A percentile compares a stretch with the other conserved stretches of the same genome.
Conservation (phyloP, 2,888 invertebrate species). For the Zonitis immaculata region DNA sequence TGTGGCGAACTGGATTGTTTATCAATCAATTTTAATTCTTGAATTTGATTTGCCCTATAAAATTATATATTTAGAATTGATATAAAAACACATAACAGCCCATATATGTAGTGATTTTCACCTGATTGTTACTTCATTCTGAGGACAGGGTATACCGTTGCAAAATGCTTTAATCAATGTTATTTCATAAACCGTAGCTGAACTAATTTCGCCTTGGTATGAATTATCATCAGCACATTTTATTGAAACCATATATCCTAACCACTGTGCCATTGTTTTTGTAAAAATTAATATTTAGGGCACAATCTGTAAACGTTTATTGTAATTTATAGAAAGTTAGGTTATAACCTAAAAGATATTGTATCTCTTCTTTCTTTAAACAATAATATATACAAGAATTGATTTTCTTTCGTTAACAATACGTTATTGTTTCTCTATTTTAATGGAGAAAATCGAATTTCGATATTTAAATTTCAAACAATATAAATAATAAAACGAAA, state of each 20-base stretch:
- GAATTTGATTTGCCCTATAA: conserved; percentile 67
- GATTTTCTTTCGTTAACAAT: no score
- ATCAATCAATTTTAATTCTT: conserved; percentile 71
- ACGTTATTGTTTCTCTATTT: no score
- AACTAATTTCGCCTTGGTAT: conserved; percentile 74
- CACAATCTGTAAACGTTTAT: conserved; percentile 2
- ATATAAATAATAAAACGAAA: not conserved
- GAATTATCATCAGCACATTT: conserved; percentile 72
- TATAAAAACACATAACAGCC: conserved; percentile 1
- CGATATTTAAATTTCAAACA: not conserved
- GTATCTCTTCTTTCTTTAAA: no score
- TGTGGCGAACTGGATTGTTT: conserved; percentile 49
- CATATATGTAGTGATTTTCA: conserved; percentile 38
- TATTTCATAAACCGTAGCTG: conserved; percentile 66
- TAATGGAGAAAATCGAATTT: not conserved
- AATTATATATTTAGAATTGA: conserved; percentile 15
- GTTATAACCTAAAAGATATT: not conserved
- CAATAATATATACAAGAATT: no score
- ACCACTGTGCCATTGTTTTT: conserved; percentile 56
- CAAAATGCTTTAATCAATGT: conserved; percentile 76
- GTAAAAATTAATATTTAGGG: conserved; percentile 12
- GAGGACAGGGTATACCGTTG: conserved; percentile 64
- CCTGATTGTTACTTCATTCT: conserved; percentile 58
- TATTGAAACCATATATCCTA: conserved; percentile 80
- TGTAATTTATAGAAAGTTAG: not conserved